These are phyloP conservation scores for Denticeps clupeoides DNA, from an alignment of 2,797 vertebrate species.

Conservation along the genomic window DNA sequence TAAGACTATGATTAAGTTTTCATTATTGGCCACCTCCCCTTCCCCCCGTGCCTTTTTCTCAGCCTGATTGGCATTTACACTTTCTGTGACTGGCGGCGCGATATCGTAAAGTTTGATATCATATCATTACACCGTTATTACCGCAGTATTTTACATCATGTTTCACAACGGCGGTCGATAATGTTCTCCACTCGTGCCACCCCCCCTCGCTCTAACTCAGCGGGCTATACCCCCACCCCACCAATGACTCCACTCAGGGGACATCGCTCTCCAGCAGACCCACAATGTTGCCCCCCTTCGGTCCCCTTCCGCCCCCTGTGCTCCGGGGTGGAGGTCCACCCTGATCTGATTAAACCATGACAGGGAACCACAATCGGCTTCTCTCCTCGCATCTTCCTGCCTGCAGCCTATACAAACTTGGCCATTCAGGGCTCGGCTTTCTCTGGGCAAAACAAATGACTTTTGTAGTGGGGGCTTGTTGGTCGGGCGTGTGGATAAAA, in stretches of 20 bases:
- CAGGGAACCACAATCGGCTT: slow-evolving; percentile 40
- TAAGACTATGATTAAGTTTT: slow-evolving; percentile 3
- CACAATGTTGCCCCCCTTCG: slow-evolving; percentile 22
- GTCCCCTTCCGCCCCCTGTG: not conserved
- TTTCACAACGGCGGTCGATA: no score
- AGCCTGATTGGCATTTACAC: slow-evolving; percentile 1
- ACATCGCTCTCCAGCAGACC: slow-evolving; percentile 7
- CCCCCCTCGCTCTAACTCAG: no score
- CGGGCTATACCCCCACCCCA: no score
- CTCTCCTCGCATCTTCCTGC: not conserved
- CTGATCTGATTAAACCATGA: slow-evolving; percentile 53
- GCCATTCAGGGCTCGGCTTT: slow-evolving; percentile 21
- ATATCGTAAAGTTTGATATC: no score
- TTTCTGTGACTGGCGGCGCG: not conserved
- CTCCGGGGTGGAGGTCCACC: slow-evolving; percentile 25
- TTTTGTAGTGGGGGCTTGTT: no score
- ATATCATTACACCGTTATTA: no score
- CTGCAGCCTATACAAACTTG: slow-evolving; percentile 13
- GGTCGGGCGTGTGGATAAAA: no score
- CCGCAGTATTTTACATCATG: no score
- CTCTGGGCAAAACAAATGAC: slow-evolving; percentile 15
- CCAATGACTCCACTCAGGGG: not conserved
- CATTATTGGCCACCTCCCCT: slow-evolving; percentile 1
- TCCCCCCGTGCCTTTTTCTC: no score
- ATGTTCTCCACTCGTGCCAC: no score